A percentile compares a stretch with the other conserved stretches of the same genome.
phyloP scores from a whole-genome alignment of 2,888 invertebrate species.

The Pardosa pseudoannulata region DNA sequence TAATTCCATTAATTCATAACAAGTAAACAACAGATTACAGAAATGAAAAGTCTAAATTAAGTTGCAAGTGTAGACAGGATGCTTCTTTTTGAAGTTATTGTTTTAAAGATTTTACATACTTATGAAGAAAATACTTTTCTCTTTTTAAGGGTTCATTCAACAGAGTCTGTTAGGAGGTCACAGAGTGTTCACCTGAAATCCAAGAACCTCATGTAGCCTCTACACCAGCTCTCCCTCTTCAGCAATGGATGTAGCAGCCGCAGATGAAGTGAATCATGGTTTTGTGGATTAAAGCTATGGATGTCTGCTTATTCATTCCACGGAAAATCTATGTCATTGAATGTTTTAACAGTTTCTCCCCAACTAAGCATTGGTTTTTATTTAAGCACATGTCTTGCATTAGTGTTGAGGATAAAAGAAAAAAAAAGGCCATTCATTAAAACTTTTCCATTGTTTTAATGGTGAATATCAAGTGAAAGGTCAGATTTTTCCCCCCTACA shows the following conservation, averaged over 20 bases:
- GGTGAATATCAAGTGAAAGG: too few species aligned
- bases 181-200: constrained; percentile 71
- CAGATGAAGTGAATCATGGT: constrained; percentile 24
- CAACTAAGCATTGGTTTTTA: neutral
- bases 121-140: too few species aligned
- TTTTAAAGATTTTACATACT: too few species aligned
- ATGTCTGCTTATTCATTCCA: constrained; percentile 34
- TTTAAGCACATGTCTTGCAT: neutral
- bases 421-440: too few species aligned
- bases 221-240: constrained; percentile 65
- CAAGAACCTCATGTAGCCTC: constrained; percentile 72
- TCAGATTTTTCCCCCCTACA: too few species aligned
- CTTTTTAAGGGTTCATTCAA: constrained; percentile 25
- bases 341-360: neutral
- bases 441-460: too few species aligned
- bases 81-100: too few species aligned
- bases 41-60: too few species aligned
- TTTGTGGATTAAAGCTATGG: constrained; percentile 7
- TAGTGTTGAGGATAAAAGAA: neutral
- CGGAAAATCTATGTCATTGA: constrained; percentile 11
- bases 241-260: constrained; percentile 38
- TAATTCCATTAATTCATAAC: too few species aligned
- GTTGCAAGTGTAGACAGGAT: too few species aligned
- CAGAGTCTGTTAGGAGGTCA: constrained; percentile 69
- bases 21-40: too few species aligned